Evolutionary conservation across 2,113 vertebrate genomes (phyloP).

Genomic region (Oryzias celebensis): DNA sequence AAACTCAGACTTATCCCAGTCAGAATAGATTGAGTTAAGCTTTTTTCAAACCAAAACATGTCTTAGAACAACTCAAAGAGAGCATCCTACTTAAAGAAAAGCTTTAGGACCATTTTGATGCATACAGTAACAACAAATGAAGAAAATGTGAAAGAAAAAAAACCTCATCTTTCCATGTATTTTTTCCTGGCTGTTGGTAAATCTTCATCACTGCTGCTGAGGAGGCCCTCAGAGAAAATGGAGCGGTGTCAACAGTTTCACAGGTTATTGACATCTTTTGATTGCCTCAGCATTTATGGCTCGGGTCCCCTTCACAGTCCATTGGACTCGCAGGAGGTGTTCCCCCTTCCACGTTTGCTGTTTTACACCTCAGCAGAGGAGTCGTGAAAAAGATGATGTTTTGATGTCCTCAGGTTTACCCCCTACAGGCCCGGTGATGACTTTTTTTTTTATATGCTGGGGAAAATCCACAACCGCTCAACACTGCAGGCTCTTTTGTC

Average conservation of each 20-base stretch:
- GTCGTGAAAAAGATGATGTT: conserved; percentile 51
- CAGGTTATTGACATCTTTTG: conserved; percentile 67
- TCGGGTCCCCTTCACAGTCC: conserved; percentile 61
- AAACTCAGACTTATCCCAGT: too few relatives aligned
- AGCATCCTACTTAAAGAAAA: too few relatives aligned
- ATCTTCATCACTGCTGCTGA: not conserved
- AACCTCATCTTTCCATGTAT: too few relatives aligned
- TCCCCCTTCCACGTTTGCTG: conserved; percentile 34
- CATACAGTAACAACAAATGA: too few relatives aligned
- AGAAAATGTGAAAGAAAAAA: too few relatives aligned
- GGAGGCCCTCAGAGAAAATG: conserved; percentile 19
- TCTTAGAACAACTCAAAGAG: too few relatives aligned
- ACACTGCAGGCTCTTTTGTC: not conserved
- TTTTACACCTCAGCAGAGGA: conserved; percentile 53
- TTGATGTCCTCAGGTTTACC: conserved; percentile 40
- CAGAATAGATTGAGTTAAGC: too few relatives aligned
- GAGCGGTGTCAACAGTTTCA: conserved; percentile 54
- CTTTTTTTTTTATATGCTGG: not conserved
- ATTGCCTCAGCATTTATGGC: conserved; percentile 72
- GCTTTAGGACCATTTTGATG: too few relatives aligned
- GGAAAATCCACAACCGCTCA: not conserved
- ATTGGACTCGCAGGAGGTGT: conserved; percentile 48
- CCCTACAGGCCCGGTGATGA: conserved; percentile 40
- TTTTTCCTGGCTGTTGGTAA: not conserved
- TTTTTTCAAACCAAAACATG: too few relatives aligned